Evolutionary conservation across 2,113 vertebrate genomes (phyloP).

Genomic region (rat (Rattus norvegicus)): DNA sequence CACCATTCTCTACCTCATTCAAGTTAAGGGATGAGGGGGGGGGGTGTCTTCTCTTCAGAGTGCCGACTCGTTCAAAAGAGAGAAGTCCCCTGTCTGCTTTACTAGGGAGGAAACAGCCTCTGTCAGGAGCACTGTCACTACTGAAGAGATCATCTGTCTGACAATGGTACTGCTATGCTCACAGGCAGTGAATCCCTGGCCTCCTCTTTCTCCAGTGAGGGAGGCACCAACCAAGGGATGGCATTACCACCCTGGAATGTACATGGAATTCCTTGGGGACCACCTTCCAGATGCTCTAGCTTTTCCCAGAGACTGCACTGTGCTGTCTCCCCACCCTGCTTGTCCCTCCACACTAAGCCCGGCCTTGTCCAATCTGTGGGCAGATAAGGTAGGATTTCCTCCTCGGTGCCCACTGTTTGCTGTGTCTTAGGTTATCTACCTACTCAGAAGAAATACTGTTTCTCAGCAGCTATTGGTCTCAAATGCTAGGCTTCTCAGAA

Average conservation of each 20-base stretch:
- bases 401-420: not conserved
- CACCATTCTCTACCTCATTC: not conserved
- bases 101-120: not conserved
- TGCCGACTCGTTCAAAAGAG: not conserved
- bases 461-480: not conserved
- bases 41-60: not conserved
- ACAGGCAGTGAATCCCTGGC: accelerated
- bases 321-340: not conserved
- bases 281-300: not conserved
- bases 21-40: not conserved
- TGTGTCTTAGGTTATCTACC: not conserved
- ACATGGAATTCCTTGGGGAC: not conserved
- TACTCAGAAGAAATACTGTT: not conserved
- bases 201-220: not conserved
- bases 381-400: not conserved
- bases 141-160: not conserved
- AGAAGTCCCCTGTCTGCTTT: not conserved
- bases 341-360: not conserved
- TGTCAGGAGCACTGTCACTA: not conserved
- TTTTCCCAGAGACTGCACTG: not conserved
- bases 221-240: not conserved
- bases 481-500: not conserved
- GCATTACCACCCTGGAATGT: not conserved
- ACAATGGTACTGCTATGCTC: not conserved
- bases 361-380: not conserved